Evolutionary conservation across 2,113 vertebrate species (phyloP).

Genomic region (Callaeas wilsoni): DNA sequence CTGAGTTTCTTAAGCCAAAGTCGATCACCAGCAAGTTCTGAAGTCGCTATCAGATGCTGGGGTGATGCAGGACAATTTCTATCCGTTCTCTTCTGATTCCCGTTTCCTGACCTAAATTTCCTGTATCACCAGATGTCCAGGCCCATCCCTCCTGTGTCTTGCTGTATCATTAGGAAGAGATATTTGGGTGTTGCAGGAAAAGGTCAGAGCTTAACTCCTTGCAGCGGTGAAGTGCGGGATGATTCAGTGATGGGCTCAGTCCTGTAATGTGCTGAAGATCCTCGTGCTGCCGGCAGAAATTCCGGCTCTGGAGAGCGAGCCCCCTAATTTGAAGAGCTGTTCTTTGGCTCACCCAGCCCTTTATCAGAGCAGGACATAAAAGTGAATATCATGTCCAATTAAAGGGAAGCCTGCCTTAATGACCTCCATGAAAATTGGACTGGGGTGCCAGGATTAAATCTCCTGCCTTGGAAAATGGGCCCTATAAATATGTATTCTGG

Average conservation of each 20-base stretch:
- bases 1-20: constrained; percentile 50
- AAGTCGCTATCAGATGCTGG: constrained; percentile 16
- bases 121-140: not conserved
- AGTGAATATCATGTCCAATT: not conserved
- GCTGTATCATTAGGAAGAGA: not conserved
- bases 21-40: constrained; percentile 23
- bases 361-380: not conserved
- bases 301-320: accelerated
- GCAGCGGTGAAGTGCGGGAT: not conserved
- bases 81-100: not conserved
- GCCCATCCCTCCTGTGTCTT: not conserved
- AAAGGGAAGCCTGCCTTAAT: not conserved
- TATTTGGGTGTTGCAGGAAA: not conserved
- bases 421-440: not conserved
- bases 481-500: not conserved
- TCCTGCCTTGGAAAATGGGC: not conserved
- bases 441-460: not conserved
- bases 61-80: not conserved
- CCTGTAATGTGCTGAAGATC: not conserved
- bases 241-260: not conserved
- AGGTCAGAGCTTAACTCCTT: not conserved
- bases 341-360: not conserved
- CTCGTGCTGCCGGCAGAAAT: not conserved
- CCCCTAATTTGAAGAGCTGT: not conserved
- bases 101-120: constrained; percentile 15